Conservation (phyloP, 2,797 vertebrate species). For the Pelochelys cantorii region DNA sequence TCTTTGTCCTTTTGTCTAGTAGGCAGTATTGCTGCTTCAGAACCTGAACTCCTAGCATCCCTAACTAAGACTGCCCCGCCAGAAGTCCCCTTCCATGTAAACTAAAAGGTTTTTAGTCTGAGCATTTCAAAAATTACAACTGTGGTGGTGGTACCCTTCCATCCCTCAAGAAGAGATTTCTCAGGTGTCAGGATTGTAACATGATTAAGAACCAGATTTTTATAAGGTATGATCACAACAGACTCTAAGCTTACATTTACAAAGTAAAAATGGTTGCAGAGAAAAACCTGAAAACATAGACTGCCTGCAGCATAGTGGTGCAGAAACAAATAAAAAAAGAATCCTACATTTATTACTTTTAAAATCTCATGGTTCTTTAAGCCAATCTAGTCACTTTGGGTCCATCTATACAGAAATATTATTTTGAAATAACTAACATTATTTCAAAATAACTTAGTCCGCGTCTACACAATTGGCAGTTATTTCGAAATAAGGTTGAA, state of each 20-base stretch:
- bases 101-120: background rate
- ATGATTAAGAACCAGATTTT: background rate
- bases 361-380: background rate
- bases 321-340: background rate
- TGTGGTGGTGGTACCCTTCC: background rate
- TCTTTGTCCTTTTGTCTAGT: too few relatives aligned
- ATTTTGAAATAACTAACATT: too few relatives aligned
- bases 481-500: too few relatives aligned
- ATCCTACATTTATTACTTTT: background rate
- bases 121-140: background rate
- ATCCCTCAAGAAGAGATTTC: background rate
- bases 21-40: too few relatives aligned
- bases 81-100: background rate
- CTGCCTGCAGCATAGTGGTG: background rate
- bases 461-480: too few relatives aligned
- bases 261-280: fast-evolving
- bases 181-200: background rate
- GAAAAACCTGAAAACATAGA: background rate
- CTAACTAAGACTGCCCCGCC: background rate
- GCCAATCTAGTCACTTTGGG: background rate
- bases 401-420: too few relatives aligned
- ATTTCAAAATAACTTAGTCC: too few relatives aligned
- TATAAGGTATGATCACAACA: background rate
- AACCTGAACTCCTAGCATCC: too few relatives aligned
- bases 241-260: fast-evolving